Base-by-base conservation (phyloP, 2,797 vertebrate species). In the Sebastes cheni region DNA sequence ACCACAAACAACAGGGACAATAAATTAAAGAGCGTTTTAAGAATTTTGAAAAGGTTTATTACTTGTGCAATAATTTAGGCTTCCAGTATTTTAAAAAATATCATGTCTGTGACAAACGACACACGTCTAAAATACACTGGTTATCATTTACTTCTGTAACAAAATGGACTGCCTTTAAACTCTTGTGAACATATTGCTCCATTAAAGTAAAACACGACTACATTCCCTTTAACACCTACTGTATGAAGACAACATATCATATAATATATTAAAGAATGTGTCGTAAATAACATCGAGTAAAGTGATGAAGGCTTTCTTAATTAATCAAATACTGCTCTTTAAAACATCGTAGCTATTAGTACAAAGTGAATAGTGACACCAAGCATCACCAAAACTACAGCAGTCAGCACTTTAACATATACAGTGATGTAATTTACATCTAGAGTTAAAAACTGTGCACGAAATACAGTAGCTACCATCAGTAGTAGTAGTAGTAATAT, bases 31-130 rank as follows among this genome's bases (percentile, higher is more conserved):
- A 20, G 52, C 9, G 0, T 20, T 72, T 85, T 79, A 85, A 72
- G 82, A 91, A 91, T 82, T 88, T 91, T 90, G 68, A 89, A 93
- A 93, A 90, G 72, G 9, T 93, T 93, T 93, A 93, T 94, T 93
- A 67, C 59, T 84, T 91, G 82, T 90, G 86, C 54, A 88, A 91
- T 89, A 77, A 80, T 81, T 90, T 85, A 75, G 61, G 71, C 68
- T 88, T 89, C 81, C 85, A 92, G 85, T 89, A 83, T 77, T 86
- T 91, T 81, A 79, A 88, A 94, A 93, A 92, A 92, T 89, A 91
- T 84, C 81, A 80, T 81, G 81, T 87, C 70, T 74, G 77, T 87
- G 89, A 88, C 74, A 83, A 87, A 84, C 78, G 42, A 80, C 77
- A 84, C 81, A 85, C 88, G 8, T 88, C 91, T 92, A 91, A 89